Evolutionary conservation across 2,797 vertebrate genomes (phyloP), one percentile per base, ranked within the genome.

Genomic region (Balearica regulorum): DNA sequence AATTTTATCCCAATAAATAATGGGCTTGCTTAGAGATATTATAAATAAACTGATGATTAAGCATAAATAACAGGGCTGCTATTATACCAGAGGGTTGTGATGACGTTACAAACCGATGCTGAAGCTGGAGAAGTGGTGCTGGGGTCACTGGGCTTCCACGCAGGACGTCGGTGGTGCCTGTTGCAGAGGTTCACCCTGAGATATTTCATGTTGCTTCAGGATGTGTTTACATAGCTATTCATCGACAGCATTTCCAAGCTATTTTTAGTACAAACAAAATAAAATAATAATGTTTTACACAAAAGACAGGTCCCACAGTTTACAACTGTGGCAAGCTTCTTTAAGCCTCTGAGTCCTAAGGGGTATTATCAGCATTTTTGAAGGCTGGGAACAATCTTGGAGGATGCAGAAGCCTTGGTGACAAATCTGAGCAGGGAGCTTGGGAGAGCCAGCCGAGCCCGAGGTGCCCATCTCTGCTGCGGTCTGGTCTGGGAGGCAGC

Each of bases 381-480:
- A 58, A 64, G 43, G 11, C 44, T 72, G 33, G 28, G 9, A 86
- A 20, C 16, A 57, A 26, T 28, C 58, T 28, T 11, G 20, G 69
- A n/a, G 37, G 44, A 29, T 35, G 43, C 5, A 5, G 54, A 73
- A 48, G 28, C 25, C 39, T 9, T 49, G 64, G 22, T 55, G 71
- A 83, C 11, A 1, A 37, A 9, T 18, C 26, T 37, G 20, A 72
- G 33, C 24, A 44, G 19, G 46, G 33, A 28, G 10, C 54, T 43
- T 6, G 13, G 72, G 43, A 81, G 46, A 61, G 44, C n/a, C 33
- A 25, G 20, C 39, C 64, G 66, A 83, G 72, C 41, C 51, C 0
- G 1, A 48, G 53, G 16, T 1, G 0, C n/a, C 48, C 0, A 0
- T 24, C 44, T 48, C 41, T 53, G n/a, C 49, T 10, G 2, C n/a